Conservation (phyloP, 2,113 vertebrate genomes). For the Paramormyrops kingsleyae region DNA sequence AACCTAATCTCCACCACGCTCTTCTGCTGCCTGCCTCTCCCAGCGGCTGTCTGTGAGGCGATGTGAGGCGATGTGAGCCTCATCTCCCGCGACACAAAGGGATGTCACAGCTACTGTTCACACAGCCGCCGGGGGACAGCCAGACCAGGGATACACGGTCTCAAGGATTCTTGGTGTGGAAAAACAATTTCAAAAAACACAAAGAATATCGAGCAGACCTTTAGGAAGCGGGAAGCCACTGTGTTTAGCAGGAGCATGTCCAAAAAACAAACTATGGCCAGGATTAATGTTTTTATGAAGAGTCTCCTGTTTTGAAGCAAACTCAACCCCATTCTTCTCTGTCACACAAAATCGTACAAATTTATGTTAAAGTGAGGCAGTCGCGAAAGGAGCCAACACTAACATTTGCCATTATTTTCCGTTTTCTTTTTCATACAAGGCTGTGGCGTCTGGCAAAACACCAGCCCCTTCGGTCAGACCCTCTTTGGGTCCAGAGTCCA, state of each 20-base stretch:
- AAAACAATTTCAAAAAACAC: neutral
- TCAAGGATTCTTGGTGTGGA: too few relatives aligned
- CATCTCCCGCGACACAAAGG: neutral
- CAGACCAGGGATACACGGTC: neutral
- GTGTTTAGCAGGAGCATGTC: neutral
- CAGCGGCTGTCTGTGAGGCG: conserved; percentile 47
- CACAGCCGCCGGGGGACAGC: neutral
- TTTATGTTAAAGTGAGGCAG: neutral
- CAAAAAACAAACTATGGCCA: neutral
- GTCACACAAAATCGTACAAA: neutral
- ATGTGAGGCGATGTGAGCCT: conserved; percentile 11
- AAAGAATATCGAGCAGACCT: neutral
- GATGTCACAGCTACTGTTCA: neutral
- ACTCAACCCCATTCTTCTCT: neutral
- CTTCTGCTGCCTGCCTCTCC: conserved; percentile 49
- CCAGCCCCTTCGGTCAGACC: conserved; percentile 17
- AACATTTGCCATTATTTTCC: conserved; percentile 16
- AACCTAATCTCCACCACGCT: conserved; percentile 30
- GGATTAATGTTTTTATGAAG: neutral
- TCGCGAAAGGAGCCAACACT: neutral
- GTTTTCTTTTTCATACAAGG: conserved; percentile 31
- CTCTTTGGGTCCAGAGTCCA: conserved; percentile 6
- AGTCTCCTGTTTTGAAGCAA: neutral
- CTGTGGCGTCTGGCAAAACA: conserved; percentile 15
- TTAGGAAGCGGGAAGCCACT: neutral